Evolutionary conservation across 2,797 vertebrate genomes (phyloP).

Genomic region (Rhyacichthys aspro): DNA sequence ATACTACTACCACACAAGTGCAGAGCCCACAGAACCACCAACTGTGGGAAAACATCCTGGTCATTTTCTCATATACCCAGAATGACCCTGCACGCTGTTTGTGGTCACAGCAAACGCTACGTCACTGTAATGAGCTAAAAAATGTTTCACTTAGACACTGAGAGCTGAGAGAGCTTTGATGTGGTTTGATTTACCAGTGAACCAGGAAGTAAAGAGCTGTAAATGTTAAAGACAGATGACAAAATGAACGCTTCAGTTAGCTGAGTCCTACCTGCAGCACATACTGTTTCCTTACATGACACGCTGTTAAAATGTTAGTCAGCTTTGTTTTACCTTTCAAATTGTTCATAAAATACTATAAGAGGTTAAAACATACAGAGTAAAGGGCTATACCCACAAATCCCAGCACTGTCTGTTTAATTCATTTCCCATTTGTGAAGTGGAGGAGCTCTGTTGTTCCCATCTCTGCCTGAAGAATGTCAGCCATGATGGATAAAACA

Average conservation of each 20-base stretch:
- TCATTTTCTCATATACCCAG: slow-evolving; percentile 45
- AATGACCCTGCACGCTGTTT: slow-evolving; percentile 41
- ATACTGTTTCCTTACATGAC: too few relatives aligned
- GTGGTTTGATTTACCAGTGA: slow-evolving; percentile 51
- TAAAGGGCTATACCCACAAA: slow-evolving; percentile 15
- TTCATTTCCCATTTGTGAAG: slow-evolving; percentile 47
- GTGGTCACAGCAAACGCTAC: slow-evolving; percentile 51
- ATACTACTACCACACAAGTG: slow-evolving; percentile 21
- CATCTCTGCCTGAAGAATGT: slow-evolving; percentile 56
- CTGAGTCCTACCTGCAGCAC: too few relatives aligned
- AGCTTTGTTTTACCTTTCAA: too few relatives aligned
- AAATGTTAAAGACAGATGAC: slow-evolving; percentile 38
- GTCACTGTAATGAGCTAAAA: slow-evolving; percentile 51
- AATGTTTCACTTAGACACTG: slow-evolving; percentile 57
- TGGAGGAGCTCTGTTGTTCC: slow-evolving; percentile 54
- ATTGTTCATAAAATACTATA: too few relatives aligned
- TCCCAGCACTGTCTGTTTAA: slow-evolving; percentile 42
- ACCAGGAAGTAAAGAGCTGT: slow-evolving; percentile 23
- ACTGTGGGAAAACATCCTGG: slow-evolving; percentile 18
- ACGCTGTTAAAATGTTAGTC: too few relatives aligned
- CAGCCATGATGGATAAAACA: slow-evolving; percentile 61
- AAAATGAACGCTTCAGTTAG: slow-evolving; percentile 9
- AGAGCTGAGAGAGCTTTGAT: slow-evolving; percentile 38
- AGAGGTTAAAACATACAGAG: too few relatives aligned
- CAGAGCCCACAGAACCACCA: slow-evolving; percentile 19